phyloP scores from a whole-genome alignment of 2,888 invertebrate species.

The Neria commutata region DNA sequence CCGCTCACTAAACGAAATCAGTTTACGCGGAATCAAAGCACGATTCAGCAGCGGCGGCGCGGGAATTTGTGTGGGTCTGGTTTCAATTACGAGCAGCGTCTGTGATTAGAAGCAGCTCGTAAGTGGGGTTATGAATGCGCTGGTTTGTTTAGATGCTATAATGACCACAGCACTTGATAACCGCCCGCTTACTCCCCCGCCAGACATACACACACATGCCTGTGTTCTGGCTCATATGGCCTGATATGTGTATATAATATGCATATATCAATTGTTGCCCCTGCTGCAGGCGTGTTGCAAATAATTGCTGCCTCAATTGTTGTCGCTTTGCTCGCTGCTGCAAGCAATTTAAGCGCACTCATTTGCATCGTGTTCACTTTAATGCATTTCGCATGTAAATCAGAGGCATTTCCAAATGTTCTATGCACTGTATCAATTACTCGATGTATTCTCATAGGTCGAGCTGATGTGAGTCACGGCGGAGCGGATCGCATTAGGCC shows the following conservation, averaged over 20 bases:
- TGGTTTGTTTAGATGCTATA: conserved; percentile 29
- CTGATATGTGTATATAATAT: neutral
- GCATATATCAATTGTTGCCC: too few relatives aligned
- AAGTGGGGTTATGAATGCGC: conserved; percentile 12
- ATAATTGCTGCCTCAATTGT: neutral
- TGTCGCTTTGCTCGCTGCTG: neutral
- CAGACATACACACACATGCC: neutral
- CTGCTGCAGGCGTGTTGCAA: neutral
- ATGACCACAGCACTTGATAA: conserved; percentile 20
- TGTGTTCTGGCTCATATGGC: neutral
- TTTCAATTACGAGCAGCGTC: conserved; percentile 37
- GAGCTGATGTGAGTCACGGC: too few relatives aligned
- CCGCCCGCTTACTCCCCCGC: neutral
- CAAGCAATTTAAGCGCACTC: neutral
- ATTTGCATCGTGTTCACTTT: conserved; percentile 5
- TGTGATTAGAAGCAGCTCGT: conserved; percentile 28
- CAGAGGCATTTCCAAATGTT: conserved; percentile 33
- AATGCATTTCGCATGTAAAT: conserved; percentile 28
- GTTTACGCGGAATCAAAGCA: neutral
- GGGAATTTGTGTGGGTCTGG: conserved; percentile 33
- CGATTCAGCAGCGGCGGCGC: neutral
- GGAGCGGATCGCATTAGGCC: too few relatives aligned
- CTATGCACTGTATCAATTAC: too few relatives aligned
- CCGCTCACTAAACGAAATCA: neutral
- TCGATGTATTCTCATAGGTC: too few relatives aligned